Base-by-base conservation (phyloP, 23 tunicate genomes). In the Corella eumyota region DNA sequence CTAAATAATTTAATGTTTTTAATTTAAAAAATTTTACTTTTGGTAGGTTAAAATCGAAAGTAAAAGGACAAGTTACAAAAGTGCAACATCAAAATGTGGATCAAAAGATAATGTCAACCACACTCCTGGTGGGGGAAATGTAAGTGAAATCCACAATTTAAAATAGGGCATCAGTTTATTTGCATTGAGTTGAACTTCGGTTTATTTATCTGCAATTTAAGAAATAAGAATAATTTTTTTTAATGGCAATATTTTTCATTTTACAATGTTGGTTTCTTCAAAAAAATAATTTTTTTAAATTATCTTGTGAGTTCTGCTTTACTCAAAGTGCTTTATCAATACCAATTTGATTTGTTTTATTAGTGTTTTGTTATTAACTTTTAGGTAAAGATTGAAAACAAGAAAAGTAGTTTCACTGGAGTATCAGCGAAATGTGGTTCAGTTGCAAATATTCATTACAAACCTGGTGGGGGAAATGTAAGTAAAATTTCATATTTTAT, bases 381-480 rank as follows among this genome's bases (percentile, higher is more conserved):
- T 26, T 50, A 75, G 82, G 82, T 75, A 4, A 90, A 90, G 68
- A 78, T 90, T 22, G 75, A 71, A 59, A 61, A 32, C 58, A 67
- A 70, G 30, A 70, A 62, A 50, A 9, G 68, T 29, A 64, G 75
- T 35, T 69, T 50, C 33, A 7, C 34, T 1, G 46, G 56, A 35
- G 83, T 75, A 32, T 25, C 24, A 31, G 62, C 82, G 4, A 75
- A 75, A 68, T 72, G 80, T 62, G 95, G 85, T n/a, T 57, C 76
- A 9, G 30, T 70, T 37, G 72, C 64, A 15, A 85, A 85, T 35
- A 28, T 69, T n/a, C 50, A 52, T 0, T 74, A 85, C 60, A 76
- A 61, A n/a, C 84, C 95, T 2, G 85, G 95, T 13, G 95, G 95
- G 9, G 95, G 95, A 17, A 76, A 85, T 40, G 73, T 76, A 59